Evolutionary conservation across 2,888 invertebrate genomes (phyloP).

Genomic region (Cristatella mucedo): DNA sequence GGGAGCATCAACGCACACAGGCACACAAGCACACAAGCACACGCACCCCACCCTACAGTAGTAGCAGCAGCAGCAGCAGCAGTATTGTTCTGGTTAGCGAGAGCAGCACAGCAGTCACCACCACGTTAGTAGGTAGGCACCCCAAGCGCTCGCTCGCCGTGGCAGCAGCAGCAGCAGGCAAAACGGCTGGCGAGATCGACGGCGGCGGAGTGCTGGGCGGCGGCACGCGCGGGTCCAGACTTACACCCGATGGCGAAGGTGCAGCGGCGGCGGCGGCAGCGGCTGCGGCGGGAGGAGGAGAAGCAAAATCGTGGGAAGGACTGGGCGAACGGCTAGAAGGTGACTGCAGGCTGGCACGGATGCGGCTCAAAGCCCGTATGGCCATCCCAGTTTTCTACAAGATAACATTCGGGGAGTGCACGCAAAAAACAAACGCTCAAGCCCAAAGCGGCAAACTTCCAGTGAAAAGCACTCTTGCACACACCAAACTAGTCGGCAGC

Average conservation of each 20-base stretch:
- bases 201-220: neutral
- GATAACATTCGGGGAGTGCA: too few species aligned
- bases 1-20: too few species aligned
- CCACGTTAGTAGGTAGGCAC: slow-evolving; percentile 12
- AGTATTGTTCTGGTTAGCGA: too few species aligned
- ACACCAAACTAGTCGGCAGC: too few species aligned
- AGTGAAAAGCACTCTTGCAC: too few species aligned
- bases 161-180: slow-evolving; percentile 8
- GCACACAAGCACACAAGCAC: too few species aligned
- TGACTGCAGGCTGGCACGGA: neutral
- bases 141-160: slow-evolving; percentile 6
- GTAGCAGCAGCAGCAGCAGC: too few species aligned
- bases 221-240: neutral
- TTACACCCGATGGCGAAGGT: slow-evolving; percentile 1
- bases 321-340: neutral
- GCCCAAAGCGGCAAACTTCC: neutral
- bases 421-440: neutral
- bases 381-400: slow-evolving; percentile 67
- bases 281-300: neutral
- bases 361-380: slow-evolving; percentile 64
- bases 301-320: neutral
- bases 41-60: too few species aligned
- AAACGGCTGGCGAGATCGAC: slow-evolving; percentile 9
- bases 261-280: neutral
- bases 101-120: too few species aligned